Evolutionary conservation across 2,888 invertebrate species (phyloP).

Genomic region (Tipula unca): DNA sequence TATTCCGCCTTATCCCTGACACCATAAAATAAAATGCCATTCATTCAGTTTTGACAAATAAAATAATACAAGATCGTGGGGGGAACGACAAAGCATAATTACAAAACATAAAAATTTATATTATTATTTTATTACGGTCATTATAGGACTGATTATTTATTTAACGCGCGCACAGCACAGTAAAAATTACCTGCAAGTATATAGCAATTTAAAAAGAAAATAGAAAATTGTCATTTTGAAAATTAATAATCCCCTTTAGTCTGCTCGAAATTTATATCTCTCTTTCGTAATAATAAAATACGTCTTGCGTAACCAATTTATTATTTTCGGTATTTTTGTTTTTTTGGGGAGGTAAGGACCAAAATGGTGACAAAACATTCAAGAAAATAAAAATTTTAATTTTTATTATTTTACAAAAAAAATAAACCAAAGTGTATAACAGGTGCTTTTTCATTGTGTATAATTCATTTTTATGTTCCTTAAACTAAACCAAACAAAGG

Average conservation of each 20-base stretch:
- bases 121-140: conserved; percentile 1
- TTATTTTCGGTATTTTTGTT: background rate
- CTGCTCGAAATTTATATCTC: background rate
- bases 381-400: background rate
- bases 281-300: background rate
- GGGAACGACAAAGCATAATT: background rate
- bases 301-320: background rate
- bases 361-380: background rate
- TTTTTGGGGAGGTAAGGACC: background rate
- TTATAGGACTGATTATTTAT: background rate
- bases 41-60: background rate
- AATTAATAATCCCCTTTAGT: background rate
- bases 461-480: background rate
- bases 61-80: background rate
- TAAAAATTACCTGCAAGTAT: background rate
- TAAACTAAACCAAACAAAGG: background rate
- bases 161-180: background rate
- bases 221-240: background rate
- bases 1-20: background rate
- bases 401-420: background rate
- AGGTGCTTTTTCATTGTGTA: background rate
- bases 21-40: background rate
- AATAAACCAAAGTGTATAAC: background rate
- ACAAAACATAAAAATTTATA: background rate
- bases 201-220: background rate